phyloP scores from a whole-genome alignment of 1,140 invertebrate genomes.

The Pogonomyrmex barbatus region DNA sequence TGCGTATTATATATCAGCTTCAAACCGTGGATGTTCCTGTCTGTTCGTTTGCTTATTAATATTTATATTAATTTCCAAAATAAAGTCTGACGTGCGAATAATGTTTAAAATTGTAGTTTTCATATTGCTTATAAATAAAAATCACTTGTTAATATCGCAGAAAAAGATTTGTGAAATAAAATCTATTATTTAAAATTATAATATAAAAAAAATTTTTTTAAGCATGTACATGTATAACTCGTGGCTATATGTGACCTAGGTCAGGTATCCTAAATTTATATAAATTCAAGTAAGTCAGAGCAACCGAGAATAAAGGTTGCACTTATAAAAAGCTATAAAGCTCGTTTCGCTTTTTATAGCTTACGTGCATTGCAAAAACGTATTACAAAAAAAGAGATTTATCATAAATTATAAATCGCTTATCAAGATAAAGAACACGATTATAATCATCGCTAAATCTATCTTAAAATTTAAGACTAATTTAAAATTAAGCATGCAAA shows the following conservation, averaged over 20 bases:
- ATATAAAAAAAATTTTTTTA: conserved; percentile 2
- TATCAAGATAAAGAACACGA: background rate
- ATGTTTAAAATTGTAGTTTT: background rate
- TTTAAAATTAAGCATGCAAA: background rate
- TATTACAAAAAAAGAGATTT: background rate
- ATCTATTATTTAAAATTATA: background rate
- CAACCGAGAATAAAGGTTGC: background rate
- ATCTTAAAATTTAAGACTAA: background rate
- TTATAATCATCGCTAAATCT: background rate
- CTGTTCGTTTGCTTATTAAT: background rate
- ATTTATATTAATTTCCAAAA: background rate
- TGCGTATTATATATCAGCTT: conserved; percentile 8
- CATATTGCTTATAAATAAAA: background rate
- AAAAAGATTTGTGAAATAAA: background rate
- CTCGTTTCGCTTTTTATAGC: conserved; percentile 6
- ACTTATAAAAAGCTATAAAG: conserved; percentile 42
- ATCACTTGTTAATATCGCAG: background rate
- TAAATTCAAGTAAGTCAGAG: conserved; percentile 20
- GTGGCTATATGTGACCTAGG: background rate
- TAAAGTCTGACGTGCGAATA: background rate
- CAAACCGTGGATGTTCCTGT: background rate
- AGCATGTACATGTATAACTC: background rate
- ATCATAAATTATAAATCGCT: conserved; percentile 18
- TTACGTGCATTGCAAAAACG: conserved; percentile 2
- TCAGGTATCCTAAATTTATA: background rate